Evolutionary conservation across 1,140 invertebrate genomes (phyloP).

Genomic region (Kradibia gibbosae): DNA sequence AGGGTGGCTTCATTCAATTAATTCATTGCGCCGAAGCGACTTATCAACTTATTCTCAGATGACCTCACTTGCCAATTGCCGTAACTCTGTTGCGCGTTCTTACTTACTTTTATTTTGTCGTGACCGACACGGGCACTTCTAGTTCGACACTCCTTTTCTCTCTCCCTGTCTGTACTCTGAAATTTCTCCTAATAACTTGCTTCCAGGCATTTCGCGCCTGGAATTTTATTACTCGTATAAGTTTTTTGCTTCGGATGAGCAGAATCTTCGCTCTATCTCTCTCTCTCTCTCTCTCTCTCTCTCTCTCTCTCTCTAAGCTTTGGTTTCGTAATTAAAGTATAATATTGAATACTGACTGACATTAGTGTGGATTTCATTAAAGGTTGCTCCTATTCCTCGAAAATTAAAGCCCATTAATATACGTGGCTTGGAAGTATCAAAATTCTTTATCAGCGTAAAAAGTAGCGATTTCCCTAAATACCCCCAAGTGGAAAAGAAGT

Average conservation of each 20-base stretch:
- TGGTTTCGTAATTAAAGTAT: too few relatives aligned
- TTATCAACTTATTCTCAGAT: slow-evolving; percentile 68
- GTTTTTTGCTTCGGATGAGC: not conserved
- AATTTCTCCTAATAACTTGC: not conserved
- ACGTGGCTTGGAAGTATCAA: too few relatives aligned
- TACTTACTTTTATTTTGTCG: not conserved
- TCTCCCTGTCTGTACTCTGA: not conserved
- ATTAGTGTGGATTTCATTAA: too few relatives aligned
- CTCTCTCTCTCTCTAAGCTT: too few relatives aligned
- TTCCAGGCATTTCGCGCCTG: not conserved
- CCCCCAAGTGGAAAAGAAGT: too few relatives aligned
- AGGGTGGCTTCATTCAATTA: slow-evolving; percentile 73
- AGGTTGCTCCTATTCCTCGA: too few relatives aligned
- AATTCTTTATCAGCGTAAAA: too few relatives aligned
- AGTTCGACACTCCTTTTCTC: not conserved
- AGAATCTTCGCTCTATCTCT: not conserved
- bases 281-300: not conserved
- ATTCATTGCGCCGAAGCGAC: slow-evolving; percentile 70
- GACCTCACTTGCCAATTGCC: slow-evolving; percentile 74
- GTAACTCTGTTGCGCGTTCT: slow-evolving; percentile 64
- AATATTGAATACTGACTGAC: too few relatives aligned
- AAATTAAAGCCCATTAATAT: too few relatives aligned
- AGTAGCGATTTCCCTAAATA: too few relatives aligned
- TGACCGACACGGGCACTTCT: not conserved
- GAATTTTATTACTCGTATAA: not conserved